phyloP scores from a whole-genome alignment of 2,797 vertebrate genomes.

The Silurus aristotelis region DNA sequence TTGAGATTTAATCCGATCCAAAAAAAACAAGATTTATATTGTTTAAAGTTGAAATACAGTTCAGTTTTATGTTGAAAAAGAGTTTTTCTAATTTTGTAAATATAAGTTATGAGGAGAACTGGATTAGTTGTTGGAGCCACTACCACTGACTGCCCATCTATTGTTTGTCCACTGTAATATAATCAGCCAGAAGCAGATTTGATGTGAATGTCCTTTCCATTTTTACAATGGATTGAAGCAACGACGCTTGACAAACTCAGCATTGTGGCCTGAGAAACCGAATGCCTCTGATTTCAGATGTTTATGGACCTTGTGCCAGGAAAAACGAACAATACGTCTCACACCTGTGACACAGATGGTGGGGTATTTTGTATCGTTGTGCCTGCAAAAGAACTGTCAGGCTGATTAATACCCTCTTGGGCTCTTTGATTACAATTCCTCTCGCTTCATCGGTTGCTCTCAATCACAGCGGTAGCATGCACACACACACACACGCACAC shows the following conservation, averaged over 20 bases:
- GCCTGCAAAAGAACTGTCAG: conserved; percentile 40
- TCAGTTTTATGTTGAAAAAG: no score
- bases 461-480: conserved; percentile 7
- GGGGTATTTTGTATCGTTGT: background rate
- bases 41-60: no score
- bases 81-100: no score
- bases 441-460: conserved; percentile 21
- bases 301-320: conserved; percentile 6
- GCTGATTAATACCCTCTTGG: conserved; percentile 43
- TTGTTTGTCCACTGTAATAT: no score
- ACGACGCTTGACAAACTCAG: background rate
- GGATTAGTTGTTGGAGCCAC: no score
- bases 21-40: no score
- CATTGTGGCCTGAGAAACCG: background rate
- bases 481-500: background rate
- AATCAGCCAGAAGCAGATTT: no score
- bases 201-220: background rate
- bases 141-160: no score
- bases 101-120: no score
- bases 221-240: background rate
- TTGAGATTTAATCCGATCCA: no score
- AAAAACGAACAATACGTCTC: conserved; percentile 18
- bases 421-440: conserved; percentile 34
- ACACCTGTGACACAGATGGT: conserved; percentile 47
- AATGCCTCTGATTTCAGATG: conserved; percentile 16